These are phyloP conservation scores for Apantesis nais DNA, from an alignment of 2,888 invertebrate species.

Conservation along the genomic window DNA sequence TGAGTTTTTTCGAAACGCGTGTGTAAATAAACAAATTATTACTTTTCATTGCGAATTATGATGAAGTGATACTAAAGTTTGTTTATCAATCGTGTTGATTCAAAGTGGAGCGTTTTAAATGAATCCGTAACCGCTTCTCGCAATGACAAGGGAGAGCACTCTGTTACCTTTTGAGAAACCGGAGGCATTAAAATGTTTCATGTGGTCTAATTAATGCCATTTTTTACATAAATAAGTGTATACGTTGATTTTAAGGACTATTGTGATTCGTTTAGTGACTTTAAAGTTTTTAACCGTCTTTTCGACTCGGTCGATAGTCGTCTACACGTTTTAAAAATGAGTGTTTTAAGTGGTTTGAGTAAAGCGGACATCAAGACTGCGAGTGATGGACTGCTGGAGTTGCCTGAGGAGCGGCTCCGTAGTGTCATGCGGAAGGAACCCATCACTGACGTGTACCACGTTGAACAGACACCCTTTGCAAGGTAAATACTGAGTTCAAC, in stretches of 20 bases:
- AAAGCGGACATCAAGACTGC: constrained; percentile 85
- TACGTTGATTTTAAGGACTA: constrained; percentile 80
- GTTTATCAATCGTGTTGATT: constrained; percentile 75
- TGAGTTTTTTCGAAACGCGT: constrained; percentile 81
- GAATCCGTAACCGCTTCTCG: constrained; percentile 83
- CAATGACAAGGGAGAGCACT: constrained; percentile 85
- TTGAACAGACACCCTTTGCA: constrained; percentile 94
- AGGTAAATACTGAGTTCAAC: constrained; percentile 84
- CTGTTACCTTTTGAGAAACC: constrained; percentile 83
- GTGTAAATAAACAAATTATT: constrained; percentile 84
- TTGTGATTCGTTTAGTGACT: constrained; percentile 81
- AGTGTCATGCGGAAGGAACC: constrained; percentile 90
- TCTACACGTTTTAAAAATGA: constrained; percentile 82
- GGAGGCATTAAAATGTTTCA: constrained; percentile 84
- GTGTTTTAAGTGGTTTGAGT: constrained; percentile 83
- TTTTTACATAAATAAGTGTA: constrained; percentile 80
- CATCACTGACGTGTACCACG: constrained; percentile 91
- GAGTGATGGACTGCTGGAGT: constrained; percentile 90
- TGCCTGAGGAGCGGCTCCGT: constrained; percentile 88
- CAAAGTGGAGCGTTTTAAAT: constrained; percentile 77
- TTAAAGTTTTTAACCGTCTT: constrained; percentile 65
- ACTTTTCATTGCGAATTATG: constrained; percentile 74
- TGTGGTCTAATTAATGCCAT: constrained; percentile 79
- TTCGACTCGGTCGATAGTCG: constrained; percentile 78
- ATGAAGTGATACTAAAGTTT: constrained; percentile 83